Conservation (phyloP, 2,797 vertebrate genomes). For the Podarcis siculus region DNA sequence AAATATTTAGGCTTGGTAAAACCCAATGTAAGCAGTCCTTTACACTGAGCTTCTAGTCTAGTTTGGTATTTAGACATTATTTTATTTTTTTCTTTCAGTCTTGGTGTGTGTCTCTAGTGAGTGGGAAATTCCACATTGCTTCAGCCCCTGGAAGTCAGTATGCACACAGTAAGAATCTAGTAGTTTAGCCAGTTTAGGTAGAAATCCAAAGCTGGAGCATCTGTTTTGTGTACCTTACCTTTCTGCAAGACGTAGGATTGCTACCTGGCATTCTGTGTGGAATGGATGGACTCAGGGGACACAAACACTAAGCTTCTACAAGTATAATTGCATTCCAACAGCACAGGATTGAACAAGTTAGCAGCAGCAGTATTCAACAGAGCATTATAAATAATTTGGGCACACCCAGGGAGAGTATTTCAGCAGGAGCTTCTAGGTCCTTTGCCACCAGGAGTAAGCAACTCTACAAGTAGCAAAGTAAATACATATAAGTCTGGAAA, state of each 20-base stretch:
- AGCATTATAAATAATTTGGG: not conserved
- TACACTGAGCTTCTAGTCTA: not conserved
- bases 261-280: not conserved
- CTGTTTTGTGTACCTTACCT: not conserved
- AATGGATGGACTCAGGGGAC: not conserved
- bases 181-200: not conserved
- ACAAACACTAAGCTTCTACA: not conserved
- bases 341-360: not conserved
- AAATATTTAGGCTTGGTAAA: not conserved
- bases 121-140: not conserved
- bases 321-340: not conserved
- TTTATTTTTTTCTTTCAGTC: not conserved
- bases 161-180: not conserved
- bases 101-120: not conserved
- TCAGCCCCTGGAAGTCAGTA: not conserved
- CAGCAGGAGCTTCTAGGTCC: not conserved
- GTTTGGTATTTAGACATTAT: not conserved
- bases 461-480: not conserved
- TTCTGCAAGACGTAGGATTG: too few relatives aligned
- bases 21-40: not conserved
- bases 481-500: not conserved
- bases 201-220: not conserved
- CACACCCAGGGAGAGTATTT: not conserved
- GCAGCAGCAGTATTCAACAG: not conserved
- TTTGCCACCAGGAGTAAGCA: not conserved